Evolutionary conservation across 2,888 invertebrate genomes (phyloP).

Genomic region (Phyto melanocephala): DNA sequence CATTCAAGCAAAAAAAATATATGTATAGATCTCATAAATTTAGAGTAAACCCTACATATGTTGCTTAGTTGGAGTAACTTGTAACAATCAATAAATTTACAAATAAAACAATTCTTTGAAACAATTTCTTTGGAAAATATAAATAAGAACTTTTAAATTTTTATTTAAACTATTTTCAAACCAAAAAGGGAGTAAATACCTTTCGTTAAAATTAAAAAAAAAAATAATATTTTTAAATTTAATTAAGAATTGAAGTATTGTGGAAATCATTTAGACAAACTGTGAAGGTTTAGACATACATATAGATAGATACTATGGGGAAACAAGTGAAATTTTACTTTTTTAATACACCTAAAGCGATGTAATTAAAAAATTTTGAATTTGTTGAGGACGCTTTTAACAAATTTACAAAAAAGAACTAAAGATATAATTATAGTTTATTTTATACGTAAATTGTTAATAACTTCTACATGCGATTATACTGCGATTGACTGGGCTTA

Average conservation of each 20-base stretch:
- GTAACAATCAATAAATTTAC: too few species aligned
- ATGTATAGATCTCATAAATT: too few species aligned
- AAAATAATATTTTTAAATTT: too few species aligned
- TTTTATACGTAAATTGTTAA: neutral
- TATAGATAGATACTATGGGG: too few species aligned
- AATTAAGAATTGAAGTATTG: too few species aligned
- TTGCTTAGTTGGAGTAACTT: too few species aligned
- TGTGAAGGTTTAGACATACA: too few species aligned
- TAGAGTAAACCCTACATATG: too few species aligned
- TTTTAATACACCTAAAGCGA: neutral
- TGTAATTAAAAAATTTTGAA: neutral
- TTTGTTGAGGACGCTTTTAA: neutral
- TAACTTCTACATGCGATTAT: slow-evolving; percentile 80
- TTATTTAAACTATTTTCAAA: slow-evolving; percentile 22
- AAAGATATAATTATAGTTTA: neutral
- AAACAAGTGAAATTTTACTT: neutral
- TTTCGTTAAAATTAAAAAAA: too few species aligned
- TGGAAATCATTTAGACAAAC: too few species aligned
- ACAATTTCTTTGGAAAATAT: slow-evolving; percentile 31
- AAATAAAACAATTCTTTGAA: neutral
- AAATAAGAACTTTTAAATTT: slow-evolving; percentile 12
- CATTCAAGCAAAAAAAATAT: too few species aligned
- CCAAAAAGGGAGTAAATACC: slow-evolving; percentile 15
- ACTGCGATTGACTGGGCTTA: slow-evolving; percentile 80
- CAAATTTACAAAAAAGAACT: slow-evolving; percentile 22